Evolutionary conservation across 2,888 invertebrate genomes (phyloP).

Genomic region (Drosophila differens): DNA sequence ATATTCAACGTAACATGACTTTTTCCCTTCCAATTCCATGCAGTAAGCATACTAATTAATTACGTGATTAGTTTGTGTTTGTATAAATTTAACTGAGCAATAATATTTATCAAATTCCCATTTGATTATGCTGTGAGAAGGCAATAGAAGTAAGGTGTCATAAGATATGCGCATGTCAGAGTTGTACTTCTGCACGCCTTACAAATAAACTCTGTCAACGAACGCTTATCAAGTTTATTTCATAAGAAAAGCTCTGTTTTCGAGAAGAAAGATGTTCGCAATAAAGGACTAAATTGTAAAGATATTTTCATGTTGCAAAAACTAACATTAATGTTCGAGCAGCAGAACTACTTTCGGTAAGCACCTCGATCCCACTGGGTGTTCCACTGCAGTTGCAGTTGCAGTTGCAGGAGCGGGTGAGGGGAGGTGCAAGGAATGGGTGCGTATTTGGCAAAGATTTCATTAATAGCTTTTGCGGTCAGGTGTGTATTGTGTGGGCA

Average conservation of each 20-base stretch:
- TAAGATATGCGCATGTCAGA: background rate
- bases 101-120: background rate
- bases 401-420: background rate
- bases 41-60: background rate
- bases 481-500: slow-evolving; percentile 33
- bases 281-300: too few relatives aligned
- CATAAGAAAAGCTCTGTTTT: too few relatives aligned
- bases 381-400: background rate
- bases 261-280: too few relatives aligned
- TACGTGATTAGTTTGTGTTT: background rate
- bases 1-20: background rate
- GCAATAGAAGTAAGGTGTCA: background rate
- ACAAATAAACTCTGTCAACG: background rate
- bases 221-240: background rate
- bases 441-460: slow-evolving; percentile 69
- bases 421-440: background rate
- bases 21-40: background rate
- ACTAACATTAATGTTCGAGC: too few relatives aligned
- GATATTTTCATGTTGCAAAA: background rate
- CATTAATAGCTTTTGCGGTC: slow-evolving; percentile 70
- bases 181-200: background rate
- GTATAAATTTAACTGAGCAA: background rate
- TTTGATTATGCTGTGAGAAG: background rate
- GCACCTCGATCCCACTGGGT: slow-evolving; percentile 31
- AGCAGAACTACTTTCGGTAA: background rate